These are phyloP conservation scores for Nasonia longicornis DNA, from an alignment of 1,140 invertebrate species.

Conservation along the genomic window DNA sequence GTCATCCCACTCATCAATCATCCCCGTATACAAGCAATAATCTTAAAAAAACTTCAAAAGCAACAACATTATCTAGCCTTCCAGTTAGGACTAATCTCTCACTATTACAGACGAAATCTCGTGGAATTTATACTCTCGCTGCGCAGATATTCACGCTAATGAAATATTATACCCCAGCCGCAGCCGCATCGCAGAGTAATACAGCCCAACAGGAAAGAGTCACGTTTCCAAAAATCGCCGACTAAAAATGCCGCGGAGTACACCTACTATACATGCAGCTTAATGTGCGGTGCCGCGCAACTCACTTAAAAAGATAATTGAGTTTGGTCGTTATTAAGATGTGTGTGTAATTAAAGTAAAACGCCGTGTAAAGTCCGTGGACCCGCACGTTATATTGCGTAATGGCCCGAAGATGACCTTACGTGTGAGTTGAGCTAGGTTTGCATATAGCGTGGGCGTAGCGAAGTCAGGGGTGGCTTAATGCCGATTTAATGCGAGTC, in stretches of 20 bases:
- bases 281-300: not conserved
- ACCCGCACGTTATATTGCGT: not conserved
- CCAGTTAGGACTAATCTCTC: not conserved
- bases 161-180: not conserved
- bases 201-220: not conserved
- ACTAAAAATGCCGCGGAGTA: not conserved
- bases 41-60: not conserved
- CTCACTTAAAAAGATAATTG: conserved; percentile 7
- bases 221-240: not conserved
- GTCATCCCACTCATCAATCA: too few relatives aligned
- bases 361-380: not conserved
- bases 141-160: conserved; percentile 14
- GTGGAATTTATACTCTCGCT: too few relatives aligned
- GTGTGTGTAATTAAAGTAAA: conserved; percentile 26
- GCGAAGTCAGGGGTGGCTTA: too few relatives aligned
- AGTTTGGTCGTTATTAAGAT: conserved; percentile 21
- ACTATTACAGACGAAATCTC: not conserved
- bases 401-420: not conserved
- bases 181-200: not conserved
- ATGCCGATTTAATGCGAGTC: too few relatives aligned
- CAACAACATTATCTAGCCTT: not conserved
- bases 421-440: not conserved
- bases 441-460: not conserved
- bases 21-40: too few relatives aligned
- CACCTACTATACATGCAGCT: not conserved